Evolutionary conservation across 2,888 invertebrate species (phyloP).

Genomic region (Drosophila subsilvestris): DNA sequence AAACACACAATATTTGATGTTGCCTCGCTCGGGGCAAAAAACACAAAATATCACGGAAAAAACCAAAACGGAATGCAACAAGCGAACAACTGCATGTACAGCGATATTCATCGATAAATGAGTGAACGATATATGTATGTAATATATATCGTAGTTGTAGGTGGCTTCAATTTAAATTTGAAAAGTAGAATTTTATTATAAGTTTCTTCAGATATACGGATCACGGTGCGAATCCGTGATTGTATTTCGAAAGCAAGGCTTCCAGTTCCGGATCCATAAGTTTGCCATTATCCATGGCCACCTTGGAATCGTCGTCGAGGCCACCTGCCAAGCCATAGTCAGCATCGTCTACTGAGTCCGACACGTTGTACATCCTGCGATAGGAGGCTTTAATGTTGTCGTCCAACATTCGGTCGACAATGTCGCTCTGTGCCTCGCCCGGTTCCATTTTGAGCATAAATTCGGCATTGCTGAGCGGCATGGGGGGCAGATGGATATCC

Average conservation of each 20-base stretch:
- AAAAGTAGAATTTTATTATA: too few relatives aligned
- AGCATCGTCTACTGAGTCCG: constrained; percentile 28
- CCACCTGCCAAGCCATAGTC: constrained; percentile 46
- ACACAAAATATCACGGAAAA: constrained; percentile 41
- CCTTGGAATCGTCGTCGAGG: constrained; percentile 79
- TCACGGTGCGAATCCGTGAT: background rate
- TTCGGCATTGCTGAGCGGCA: constrained; percentile 19
- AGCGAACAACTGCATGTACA: constrained; percentile 32
- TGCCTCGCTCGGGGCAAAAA: constrained; percentile 1
- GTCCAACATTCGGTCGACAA: constrained; percentile 81
- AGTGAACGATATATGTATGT: too few relatives aligned
- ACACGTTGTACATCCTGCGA: constrained; percentile 71
- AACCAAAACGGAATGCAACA: constrained; percentile 67
- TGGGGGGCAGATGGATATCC: background rate
- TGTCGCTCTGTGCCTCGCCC: constrained; percentile 43
- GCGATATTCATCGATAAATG: too few relatives aligned
- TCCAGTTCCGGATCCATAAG: constrained; percentile 42
- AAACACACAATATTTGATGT: constrained; percentile 25
- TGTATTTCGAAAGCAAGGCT: constrained; percentile 10
- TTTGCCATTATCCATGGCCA: constrained; percentile 61
- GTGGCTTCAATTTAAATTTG: too few relatives aligned
- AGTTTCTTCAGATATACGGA: too few relatives aligned
- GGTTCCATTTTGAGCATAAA: constrained; percentile 22
- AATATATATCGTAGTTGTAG: too few relatives aligned
- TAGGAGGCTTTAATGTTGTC: constrained; percentile 81